Conservation (phyloP, 2,888 invertebrate species). For the Stenoptilia bipunctidactyla region DNA sequence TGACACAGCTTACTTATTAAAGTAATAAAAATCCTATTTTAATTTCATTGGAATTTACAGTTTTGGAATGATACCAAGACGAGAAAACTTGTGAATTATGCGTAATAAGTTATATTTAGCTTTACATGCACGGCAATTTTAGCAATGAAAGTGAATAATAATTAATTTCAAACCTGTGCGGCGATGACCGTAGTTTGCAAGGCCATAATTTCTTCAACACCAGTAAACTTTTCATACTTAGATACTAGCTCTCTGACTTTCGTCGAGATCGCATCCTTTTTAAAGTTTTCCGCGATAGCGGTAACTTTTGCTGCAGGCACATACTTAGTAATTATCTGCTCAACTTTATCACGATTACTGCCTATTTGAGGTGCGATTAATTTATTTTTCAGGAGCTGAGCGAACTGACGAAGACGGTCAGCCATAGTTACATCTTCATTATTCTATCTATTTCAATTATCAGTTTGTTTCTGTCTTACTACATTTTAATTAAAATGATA, state of each 20-base stretch:
- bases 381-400: slow-evolving; percentile 45
- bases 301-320: slow-evolving; percentile 39
- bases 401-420: slow-evolving; percentile 47
- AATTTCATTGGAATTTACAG: too few relatives aligned
- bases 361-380: slow-evolving; percentile 34
- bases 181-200: slow-evolving; percentile 81
- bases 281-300: slow-evolving; percentile 51
- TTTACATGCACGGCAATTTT: neutral
- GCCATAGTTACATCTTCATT: slow-evolving; percentile 53
- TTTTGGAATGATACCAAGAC: too few relatives aligned
- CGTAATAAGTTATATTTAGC: too few relatives aligned
- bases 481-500: slow-evolving; percentile 22
- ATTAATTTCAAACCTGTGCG: slow-evolving; percentile 62
- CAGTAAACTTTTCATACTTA: slow-evolving; percentile 81
- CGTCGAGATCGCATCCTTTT: slow-evolving; percentile 34
- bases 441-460: slow-evolving; percentile 18
- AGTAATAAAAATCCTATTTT: too few relatives aligned
- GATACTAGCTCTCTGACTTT: slow-evolving; percentile 60
- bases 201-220: slow-evolving; percentile 81
- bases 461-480: slow-evolving; percentile 9
- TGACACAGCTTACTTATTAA: too few relatives aligned
- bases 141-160: neutral
- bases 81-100: too few relatives aligned
- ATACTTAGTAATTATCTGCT: slow-evolving; percentile 47
- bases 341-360: slow-evolving; percentile 42